Evolutionary conservation across 1,140 invertebrate species (phyloP).

Genomic region (Maconellicoccus hirsutus): DNA sequence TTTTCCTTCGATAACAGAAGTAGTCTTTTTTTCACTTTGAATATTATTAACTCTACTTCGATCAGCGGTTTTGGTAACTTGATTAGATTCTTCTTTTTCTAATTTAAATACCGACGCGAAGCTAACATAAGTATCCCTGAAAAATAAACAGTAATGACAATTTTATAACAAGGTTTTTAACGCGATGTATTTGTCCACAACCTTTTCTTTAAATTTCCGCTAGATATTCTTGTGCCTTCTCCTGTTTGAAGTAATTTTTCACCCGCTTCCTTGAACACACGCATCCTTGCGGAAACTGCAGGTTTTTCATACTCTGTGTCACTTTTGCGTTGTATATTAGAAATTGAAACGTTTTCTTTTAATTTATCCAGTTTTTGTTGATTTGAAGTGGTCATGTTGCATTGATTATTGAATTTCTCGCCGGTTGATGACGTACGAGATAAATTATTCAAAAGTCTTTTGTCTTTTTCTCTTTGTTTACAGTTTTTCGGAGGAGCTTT

Average conservation of each 20-base stretch:
- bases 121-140: background rate
- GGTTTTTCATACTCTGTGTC: background rate
- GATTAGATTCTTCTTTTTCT: background rate
- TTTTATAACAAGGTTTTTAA: too few relatives aligned
- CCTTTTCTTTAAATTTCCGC: background rate
- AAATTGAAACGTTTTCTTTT: background rate
- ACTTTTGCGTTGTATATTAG: background rate
- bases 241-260: background rate
- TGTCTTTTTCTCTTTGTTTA: conserved; percentile 44
- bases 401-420: background rate
- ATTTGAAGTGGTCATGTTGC: background rate
- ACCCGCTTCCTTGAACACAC: background rate
- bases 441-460: background rate
- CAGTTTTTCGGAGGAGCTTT: conserved; percentile 45
- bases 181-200: background rate
- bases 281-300: background rate
- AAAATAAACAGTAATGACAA: conserved; percentile 1
- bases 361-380: background rate
- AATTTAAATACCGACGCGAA: background rate
- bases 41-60: too few relatives aligned
- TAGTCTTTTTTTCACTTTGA: too few relatives aligned
- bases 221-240: background rate
- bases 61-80: background rate
- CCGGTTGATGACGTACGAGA: conserved; percentile 7
- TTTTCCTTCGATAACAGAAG: too few relatives aligned